Percentiles rank a stretch among this genome's conserved stretches.
These are phyloP conservation scores for Isaurus tuberculatus DNA, from an alignment of 92 coral and sea anemone genomes.

Conservation along the genomic window DNA sequence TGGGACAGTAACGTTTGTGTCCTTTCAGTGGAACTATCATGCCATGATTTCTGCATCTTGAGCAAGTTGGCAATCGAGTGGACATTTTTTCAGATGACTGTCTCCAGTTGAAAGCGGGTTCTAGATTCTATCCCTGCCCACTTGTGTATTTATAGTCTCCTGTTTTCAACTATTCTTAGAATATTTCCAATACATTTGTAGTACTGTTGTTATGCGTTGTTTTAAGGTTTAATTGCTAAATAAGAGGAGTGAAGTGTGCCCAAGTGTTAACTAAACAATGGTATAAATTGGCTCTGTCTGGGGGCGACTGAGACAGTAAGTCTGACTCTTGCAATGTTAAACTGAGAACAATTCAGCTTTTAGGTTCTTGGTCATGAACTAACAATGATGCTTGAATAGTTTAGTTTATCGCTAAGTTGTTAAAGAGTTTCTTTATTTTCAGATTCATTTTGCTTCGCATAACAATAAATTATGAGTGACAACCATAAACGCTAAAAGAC, in stretches of 20 bases:
- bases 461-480: neutral
- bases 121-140: neutral
- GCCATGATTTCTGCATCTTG: conserved; percentile 48
- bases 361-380: neutral
- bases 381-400: conserved; percentile 3
- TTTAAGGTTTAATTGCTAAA: neutral
- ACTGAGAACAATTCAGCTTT: neutral
- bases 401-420: neutral
- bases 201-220: conserved; percentile 4
- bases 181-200: neutral
- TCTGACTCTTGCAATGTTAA: neutral
- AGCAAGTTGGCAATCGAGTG: conserved; percentile 37
- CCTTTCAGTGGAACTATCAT: conserved; percentile 24
- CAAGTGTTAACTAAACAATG: conserved; percentile 12
- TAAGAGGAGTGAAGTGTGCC: conserved; percentile 28
- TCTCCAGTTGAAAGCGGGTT: neutral
- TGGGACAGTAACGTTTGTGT: conserved; percentile 27
- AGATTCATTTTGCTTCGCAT: neutral
- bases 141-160: conserved; percentile 4
- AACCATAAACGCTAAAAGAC: neutral
- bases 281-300: neutral
- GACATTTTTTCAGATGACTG: no score
- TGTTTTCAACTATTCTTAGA: neutral
- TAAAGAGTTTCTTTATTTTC: neutral
- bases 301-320: neutral